Conservation (phyloP, 2,888 invertebrate species). For the Strigamia crassipes region DNA sequence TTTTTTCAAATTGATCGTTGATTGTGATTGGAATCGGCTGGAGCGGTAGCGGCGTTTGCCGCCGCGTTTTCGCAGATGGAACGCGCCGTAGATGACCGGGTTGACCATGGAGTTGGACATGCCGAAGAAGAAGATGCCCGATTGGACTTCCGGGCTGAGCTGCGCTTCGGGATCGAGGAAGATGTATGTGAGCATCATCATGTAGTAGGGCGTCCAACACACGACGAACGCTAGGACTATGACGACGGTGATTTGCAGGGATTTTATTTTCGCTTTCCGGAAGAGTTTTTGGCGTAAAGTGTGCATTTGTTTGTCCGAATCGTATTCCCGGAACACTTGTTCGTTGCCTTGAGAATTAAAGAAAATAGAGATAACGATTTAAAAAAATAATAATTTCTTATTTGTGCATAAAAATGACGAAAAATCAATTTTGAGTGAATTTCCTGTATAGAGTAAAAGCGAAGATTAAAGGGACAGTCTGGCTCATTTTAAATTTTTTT, state of each 20-base stretch:
- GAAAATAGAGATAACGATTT: no score
- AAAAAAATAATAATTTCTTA: no score
- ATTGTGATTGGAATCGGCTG: not conserved
- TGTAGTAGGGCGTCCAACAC: slow-evolving; percentile 86
- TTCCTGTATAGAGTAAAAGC: no score
- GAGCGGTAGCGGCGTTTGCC: not conserved
- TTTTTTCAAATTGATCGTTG: slow-evolving; percentile 43
- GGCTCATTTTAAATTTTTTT: no score
- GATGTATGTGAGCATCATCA: slow-evolving; percentile 79
- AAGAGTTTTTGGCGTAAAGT: slow-evolving; percentile 55
- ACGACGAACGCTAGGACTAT: slow-evolving; percentile 79
- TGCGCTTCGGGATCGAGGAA: slow-evolving; percentile 65
- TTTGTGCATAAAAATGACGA: no score
- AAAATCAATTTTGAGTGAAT: no score
- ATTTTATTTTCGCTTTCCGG: slow-evolving; percentile 77
- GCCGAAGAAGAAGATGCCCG: slow-evolving; percentile 80
- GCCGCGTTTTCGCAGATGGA: slow-evolving; percentile 69
- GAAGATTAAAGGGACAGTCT: no score
- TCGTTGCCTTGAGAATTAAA: slow-evolving; percentile 73
- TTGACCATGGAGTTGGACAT: slow-evolving; percentile 85
- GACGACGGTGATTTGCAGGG: slow-evolving; percentile 76
- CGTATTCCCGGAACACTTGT: slow-evolving; percentile 68
- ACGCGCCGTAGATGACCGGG: slow-evolving; percentile 84
- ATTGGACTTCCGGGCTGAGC: slow-evolving; percentile 70
- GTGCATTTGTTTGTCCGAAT: slow-evolving; percentile 43